Percentiles rank a stretch among this genome's conserved stretches.
phyloP scores from a whole-genome alignment of 2,797 vertebrate genomes.

The Ctenochaetus hawaiiensis region DNA sequence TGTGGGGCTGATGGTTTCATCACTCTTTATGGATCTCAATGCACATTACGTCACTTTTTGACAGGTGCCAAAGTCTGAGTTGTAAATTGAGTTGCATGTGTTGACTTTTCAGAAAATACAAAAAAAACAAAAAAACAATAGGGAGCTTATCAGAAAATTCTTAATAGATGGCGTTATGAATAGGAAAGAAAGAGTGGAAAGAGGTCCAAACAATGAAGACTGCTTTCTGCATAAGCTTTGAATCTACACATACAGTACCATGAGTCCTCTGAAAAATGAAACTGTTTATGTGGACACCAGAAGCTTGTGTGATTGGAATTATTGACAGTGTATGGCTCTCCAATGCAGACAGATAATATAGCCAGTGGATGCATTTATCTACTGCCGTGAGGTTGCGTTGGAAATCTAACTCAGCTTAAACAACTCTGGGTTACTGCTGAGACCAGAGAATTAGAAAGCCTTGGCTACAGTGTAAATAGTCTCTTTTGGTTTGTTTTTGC shows the following conservation, averaged over 20 bases:
- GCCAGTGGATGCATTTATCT: background rate
- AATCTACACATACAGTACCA: background rate
- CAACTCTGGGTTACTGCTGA: background rate
- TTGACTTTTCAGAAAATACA: too few species aligned
- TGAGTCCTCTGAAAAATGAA: background rate
- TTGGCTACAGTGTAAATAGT: too few species aligned
- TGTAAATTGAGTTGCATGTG: too few species aligned
- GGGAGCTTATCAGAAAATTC: too few species aligned
- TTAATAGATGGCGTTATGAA: too few species aligned
- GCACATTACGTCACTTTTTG: background rate
- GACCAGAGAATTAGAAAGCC: background rate
- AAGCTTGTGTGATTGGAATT: background rate
- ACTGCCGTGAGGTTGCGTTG: background rate
- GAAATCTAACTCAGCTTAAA: background rate
- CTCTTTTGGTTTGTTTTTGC: too few species aligned
- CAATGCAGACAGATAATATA: background rate
- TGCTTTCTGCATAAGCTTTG: background rate
- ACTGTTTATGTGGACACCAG: background rate
- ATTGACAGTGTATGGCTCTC: background rate
- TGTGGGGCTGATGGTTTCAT: constrained; percentile 10
- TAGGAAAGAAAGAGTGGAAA: too few species aligned
- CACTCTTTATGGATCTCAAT: background rate
- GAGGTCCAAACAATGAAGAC: background rate
- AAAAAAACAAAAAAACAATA: too few species aligned
- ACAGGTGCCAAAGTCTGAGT: background rate